Evolutionary conservation across 2,888 invertebrate genomes (phyloP).

Genomic region (Schizaphis graminum): DNA sequence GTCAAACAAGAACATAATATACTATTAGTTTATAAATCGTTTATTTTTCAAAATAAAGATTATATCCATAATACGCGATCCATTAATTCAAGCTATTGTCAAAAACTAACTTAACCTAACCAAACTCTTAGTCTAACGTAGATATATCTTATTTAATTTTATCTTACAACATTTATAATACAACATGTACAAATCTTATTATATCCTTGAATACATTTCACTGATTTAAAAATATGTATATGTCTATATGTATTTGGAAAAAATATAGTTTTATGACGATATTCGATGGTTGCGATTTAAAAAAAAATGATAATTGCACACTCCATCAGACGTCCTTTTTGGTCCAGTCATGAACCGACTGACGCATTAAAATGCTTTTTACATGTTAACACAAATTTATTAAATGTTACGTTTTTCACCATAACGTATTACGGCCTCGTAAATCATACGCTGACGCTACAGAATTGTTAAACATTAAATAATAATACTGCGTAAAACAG

Average conservation of each 20-base stretch:
- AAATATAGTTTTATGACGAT: background rate
- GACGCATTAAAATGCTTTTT: slow-evolving; percentile 28
- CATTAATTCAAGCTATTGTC: background rate
- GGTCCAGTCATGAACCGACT: background rate
- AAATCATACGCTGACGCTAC: slow-evolving; percentile 25
- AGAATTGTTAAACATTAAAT: slow-evolving; percentile 34
- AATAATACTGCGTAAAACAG: slow-evolving; percentile 40
- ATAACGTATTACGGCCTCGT: slow-evolving; percentile 23
- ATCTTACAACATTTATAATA: background rate
- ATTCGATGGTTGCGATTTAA: background rate
- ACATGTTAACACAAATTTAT: background rate
- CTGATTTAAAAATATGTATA: background rate
- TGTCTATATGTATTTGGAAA: background rate
- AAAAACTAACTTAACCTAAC: background rate
- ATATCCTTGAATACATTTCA: background rate
- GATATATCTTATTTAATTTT: background rate
- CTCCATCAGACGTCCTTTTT: background rate
- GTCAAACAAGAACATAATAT: background rate
- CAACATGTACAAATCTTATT: background rate
- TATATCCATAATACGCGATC: background rate
- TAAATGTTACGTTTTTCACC: slow-evolving; percentile 16
- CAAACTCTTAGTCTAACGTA: background rate
- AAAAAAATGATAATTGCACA: background rate
- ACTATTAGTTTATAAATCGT: background rate
- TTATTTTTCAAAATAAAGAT: background rate